phyloP scores from a whole-genome alignment of 2,888 invertebrate genomes.

The Saturnia pavonia region DNA sequence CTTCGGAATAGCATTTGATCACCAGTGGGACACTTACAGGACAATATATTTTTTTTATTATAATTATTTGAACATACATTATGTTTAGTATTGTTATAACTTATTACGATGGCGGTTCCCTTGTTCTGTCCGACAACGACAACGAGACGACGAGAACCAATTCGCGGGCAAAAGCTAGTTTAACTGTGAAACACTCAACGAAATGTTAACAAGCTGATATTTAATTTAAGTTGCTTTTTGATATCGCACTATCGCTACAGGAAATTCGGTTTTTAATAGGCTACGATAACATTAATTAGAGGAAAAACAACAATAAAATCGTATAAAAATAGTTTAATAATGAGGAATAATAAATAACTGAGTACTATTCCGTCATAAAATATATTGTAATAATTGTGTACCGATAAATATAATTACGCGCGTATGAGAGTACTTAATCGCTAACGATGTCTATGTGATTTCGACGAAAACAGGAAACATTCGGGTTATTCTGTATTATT shows the following conservation, averaged over 20 bases:
- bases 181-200: not conserved
- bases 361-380: conserved; percentile 10
- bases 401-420: conserved; percentile 1
- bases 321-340: conserved; percentile 4
- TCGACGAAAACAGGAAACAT: conserved; percentile 8
- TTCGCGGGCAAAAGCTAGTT: not conserved
- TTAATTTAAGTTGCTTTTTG: not conserved
- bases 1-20: too few species aligned
- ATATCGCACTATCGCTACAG: conserved; percentile 15
- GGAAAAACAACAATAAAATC: conserved; percentile 21
- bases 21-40: too few species aligned
- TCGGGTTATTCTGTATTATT: not conserved
- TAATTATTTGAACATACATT: too few species aligned
- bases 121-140: too few species aligned
- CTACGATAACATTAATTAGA: conserved; percentile 18
- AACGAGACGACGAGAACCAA: too few species aligned
- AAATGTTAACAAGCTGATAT: too few species aligned
- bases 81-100: too few species aligned
- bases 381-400: conserved; percentile 13
- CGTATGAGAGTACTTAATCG: conserved; percentile 18
- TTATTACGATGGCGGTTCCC: too few species aligned
- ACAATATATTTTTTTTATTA: too few species aligned
- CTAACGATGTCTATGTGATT: conserved; percentile 2
- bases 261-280: conserved; percentile 19
- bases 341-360: conserved; percentile 1